phyloP scores from a whole-genome alignment of 2,888 invertebrate genomes.

The Sinohyriopsis cumingii region DNA sequence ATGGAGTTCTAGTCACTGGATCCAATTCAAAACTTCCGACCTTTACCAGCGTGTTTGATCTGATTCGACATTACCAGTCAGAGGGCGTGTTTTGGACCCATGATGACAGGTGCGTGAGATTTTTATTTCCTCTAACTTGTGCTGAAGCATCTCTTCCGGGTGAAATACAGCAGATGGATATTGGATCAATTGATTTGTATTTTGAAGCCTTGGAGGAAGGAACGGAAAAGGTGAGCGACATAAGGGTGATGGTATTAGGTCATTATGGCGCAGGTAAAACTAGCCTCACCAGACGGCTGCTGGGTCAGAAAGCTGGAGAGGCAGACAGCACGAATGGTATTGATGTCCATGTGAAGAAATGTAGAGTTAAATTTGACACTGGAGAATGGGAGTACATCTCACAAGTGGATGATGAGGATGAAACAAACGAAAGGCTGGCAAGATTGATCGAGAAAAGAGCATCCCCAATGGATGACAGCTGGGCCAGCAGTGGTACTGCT shows the following conservation, averaged over 20 bases:
- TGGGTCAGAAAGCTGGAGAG: constrained; percentile 31
- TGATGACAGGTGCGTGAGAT: constrained; percentile 28
- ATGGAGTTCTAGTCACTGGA: constrained; percentile 29
- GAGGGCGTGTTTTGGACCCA: constrained; percentile 29
- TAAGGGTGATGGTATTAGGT: constrained; percentile 36
- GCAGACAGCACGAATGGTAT: constrained; percentile 36
- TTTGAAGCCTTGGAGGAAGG: constrained; percentile 33
- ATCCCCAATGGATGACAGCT: no score
- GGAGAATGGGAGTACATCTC: constrained; percentile 24
- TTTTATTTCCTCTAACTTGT: constrained; percentile 32
- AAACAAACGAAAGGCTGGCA: no score
- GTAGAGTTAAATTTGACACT: constrained; percentile 26
- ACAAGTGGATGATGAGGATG: constrained; percentile 21
- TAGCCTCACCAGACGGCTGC: constrained; percentile 32
- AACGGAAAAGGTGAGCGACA: constrained; percentile 32
- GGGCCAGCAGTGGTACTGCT: no score
- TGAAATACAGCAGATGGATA: constrained; percentile 32
- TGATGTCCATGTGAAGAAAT: constrained; percentile 31
- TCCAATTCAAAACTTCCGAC: constrained; percentile 19
- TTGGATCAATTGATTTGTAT: constrained; percentile 32
- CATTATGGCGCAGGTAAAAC: constrained; percentile 38
- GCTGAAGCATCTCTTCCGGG: constrained; percentile 30
- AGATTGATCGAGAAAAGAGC: no score
- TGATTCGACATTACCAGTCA: constrained; percentile 24
- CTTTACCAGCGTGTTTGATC: constrained; percentile 23